These are phyloP conservation scores for Microcebus griseorufus DNA, from an alignment of 2,113 vertebrate genomes.

Conservation along the genomic window DNA sequence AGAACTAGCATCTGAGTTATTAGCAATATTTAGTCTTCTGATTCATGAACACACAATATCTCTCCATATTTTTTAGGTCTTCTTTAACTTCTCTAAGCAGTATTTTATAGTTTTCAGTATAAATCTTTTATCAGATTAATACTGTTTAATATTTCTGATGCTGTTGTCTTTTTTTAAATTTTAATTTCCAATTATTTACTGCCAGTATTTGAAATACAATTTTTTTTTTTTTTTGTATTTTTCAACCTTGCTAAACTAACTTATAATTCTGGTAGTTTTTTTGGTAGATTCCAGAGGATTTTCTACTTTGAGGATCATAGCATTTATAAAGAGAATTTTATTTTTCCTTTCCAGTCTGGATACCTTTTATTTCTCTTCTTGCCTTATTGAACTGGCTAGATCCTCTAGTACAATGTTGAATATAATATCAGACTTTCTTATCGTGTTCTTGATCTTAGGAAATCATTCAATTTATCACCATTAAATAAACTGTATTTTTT, in stretches of 20 bases:
- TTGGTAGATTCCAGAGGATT: background rate
- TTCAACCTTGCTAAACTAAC: background rate
- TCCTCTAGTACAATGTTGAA: background rate
- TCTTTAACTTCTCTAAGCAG: background rate
- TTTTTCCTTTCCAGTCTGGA: background rate
- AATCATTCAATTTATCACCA: no score
- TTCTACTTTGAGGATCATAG: background rate
- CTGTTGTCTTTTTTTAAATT: background rate
- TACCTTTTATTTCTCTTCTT: conserved; percentile 11
- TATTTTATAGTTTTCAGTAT: background rate
- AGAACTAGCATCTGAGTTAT: background rate
- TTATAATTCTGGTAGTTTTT: background rate
- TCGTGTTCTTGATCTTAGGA: background rate
- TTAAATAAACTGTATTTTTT: no score
- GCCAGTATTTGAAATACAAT: background rate
- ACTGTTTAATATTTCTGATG: background rate
- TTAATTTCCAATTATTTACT: background rate
- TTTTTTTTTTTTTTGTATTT: background rate
- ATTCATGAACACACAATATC: background rate
- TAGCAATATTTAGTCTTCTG: background rate
- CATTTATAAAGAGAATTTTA: background rate
- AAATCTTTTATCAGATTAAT: background rate
- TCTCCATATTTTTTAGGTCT: background rate
- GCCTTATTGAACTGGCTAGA: background rate
- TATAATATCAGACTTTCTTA: background rate